A percentile compares a stretch with the other conserved stretches of the same genome.
Conservation (phyloP, 2,888 invertebrate species). For the Eupithecia exiguata region DNA sequence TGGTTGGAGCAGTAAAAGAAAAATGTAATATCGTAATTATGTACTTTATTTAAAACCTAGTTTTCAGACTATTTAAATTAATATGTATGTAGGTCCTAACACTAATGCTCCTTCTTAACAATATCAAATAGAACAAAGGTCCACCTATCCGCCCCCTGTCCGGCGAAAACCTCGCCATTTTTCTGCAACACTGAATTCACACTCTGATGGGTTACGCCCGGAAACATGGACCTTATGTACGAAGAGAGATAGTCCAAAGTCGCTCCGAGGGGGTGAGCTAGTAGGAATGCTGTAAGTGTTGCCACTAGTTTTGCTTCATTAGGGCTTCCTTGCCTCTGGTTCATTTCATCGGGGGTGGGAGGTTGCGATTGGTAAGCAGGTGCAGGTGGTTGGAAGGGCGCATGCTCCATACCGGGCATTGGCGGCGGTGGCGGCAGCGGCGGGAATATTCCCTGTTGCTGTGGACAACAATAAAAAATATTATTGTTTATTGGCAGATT, state of each 20-base stretch:
- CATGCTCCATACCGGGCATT: conserved; percentile 34
- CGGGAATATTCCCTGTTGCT: conserved; percentile 43
- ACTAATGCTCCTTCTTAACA: conserved; percentile 48
- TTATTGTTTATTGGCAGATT: not conserved
- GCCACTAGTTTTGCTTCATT: conserved; percentile 72
- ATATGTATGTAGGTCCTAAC: not conserved
- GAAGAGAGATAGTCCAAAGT: conserved; percentile 67
- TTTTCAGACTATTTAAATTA: not conserved
- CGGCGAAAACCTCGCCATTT: conserved; percentile 61
- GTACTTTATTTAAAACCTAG: not conserved
- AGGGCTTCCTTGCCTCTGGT: not conserved
- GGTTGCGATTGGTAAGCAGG: conserved; percentile 33
- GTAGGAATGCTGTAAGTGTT: conserved; percentile 70
- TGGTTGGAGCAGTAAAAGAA: not conserved
- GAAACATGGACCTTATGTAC: conserved; percentile 65
- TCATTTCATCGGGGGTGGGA: conserved; percentile 45
- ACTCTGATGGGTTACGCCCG: conserved; percentile 54
- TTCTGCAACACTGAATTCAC: conserved; percentile 61
- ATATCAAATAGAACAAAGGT: conserved; percentile 61
- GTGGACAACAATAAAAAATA: not conserved
- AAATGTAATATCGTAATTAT: not conserved
- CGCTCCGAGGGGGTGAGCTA: conserved; percentile 71
- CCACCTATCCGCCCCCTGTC: conserved; percentile 64
- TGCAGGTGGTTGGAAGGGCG: conserved; percentile 41
- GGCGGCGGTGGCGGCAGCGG: conserved; percentile 54